phyloP scores from a whole-genome alignment of 1,140 invertebrate genomes.

The Stegodyphus dumicola region DNA sequence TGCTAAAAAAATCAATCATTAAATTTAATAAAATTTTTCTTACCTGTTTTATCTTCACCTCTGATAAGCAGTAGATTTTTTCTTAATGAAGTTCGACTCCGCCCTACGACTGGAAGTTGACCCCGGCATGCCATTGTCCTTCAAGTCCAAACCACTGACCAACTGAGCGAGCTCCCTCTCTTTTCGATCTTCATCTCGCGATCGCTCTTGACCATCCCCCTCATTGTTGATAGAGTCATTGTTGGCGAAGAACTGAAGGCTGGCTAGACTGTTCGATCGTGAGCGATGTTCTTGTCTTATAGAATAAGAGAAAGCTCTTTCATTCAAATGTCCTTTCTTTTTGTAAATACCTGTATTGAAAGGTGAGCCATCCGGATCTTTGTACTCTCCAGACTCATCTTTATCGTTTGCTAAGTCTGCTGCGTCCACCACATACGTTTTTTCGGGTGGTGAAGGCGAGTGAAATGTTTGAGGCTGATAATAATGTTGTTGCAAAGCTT shows the following conservation, averaged over 20 bases:
- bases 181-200: conserved; percentile 81
- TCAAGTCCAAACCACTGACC: conserved; percentile 86
- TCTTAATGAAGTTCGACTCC: conserved; percentile 55
- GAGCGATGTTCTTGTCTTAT: conserved; percentile 92
- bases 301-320: conserved; percentile 92
- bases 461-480: conserved; percentile 54
- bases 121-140: conserved; percentile 73
- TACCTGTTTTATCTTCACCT: conserved; percentile 16
- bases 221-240: conserved; percentile 40
- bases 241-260: conserved; percentile 70
- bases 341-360: conserved; percentile 89
- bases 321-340: conserved; percentile 91
- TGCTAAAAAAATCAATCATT: background rate
- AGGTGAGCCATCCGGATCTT: conserved; percentile 75
- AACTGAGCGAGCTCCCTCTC: conserved; percentile 91
- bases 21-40: background rate
- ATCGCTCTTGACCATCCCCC: conserved; percentile 39
- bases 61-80: conserved; percentile 43
- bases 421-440: conserved; percentile 10
- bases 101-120: conserved; percentile 27
- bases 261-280: conserved; percentile 87
- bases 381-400: conserved; percentile 6
- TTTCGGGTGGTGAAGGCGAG: conserved; percentile 4
- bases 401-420: background rate
- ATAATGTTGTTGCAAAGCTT: conserved; percentile 47